phyloP scores from a whole-genome alignment of 2,113 vertebrate genomes.

The Brachyhypopomus occidentalis region DNA sequence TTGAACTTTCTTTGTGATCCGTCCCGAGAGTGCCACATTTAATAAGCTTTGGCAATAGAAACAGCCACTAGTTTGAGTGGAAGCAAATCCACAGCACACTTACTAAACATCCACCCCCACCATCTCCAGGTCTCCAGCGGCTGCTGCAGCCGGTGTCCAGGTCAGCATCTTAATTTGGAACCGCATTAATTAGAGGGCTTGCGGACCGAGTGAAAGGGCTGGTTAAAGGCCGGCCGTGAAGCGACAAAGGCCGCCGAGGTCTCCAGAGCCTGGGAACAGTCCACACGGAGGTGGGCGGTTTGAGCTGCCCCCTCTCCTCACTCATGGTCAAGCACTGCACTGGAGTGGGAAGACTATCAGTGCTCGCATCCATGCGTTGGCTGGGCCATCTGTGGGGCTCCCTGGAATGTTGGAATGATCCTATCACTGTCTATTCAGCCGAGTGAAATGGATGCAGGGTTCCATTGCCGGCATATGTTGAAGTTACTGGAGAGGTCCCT shows the following conservation, averaged over 20 bases:
- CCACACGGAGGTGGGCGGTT: slow-evolving; percentile 66
- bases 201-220: slow-evolving; percentile 49
- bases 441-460: not conserved
- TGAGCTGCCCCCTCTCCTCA: slow-evolving; percentile 54
- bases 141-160: slow-evolving; percentile 43
- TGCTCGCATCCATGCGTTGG: slow-evolving; percentile 49
- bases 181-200: slow-evolving; percentile 62
- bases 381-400: slow-evolving; percentile 61
- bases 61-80: slow-evolving; percentile 53
- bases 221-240: slow-evolving; percentile 44
- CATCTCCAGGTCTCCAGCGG: slow-evolving; percentile 10
- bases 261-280: slow-evolving; percentile 66
- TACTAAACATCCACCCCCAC: slow-evolving; percentile 54
- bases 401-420: slow-evolving; percentile 42
- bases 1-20: slow-evolving; percentile 15
- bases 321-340: slow-evolving; percentile 54
- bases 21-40: slow-evolving; percentile 7
- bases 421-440: slow-evolving; percentile 10
- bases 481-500: slow-evolving; percentile 6
- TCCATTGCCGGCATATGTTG: not conserved
- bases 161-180: slow-evolving; percentile 63
- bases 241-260: slow-evolving; percentile 59
- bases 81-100: slow-evolving; percentile 46
- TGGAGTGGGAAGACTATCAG: slow-evolving; percentile 56
- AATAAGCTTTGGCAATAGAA: slow-evolving; percentile 44